Evolutionary conservation across 2,113 vertebrate species (phyloP).

Genomic region (Emydocephalus ijimae): DNA sequence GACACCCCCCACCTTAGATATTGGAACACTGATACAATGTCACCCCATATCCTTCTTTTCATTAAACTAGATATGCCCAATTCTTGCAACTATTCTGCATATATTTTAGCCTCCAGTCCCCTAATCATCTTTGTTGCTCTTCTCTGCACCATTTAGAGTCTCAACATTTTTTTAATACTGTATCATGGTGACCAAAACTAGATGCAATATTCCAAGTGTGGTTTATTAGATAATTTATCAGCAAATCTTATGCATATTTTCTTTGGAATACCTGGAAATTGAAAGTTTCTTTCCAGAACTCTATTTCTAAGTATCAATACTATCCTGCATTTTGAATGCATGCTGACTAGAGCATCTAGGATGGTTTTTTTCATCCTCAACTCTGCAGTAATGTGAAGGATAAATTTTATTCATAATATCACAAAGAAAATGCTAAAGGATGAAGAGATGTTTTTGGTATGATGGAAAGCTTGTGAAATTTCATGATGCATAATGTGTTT

Average conservation of each 20-base stretch:
- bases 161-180: background rate
- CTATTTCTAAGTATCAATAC: background rate
- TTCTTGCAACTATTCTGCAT: background rate
- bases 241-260: background rate
- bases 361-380: background rate
- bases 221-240: background rate
- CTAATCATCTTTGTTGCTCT: too few species aligned
- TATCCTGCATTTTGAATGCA: background rate
- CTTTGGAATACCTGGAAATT: background rate
- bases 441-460: background rate
- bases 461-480: background rate
- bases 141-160: background rate
- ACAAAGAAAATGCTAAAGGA: background rate
- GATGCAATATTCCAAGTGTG: background rate
- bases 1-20: background rate
- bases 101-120: background rate
- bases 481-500: background rate
- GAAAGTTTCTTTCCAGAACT: background rate
- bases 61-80: background rate
- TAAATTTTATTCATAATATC: background rate
- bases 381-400: background rate
- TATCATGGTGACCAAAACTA: background rate
- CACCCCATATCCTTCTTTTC: background rate
- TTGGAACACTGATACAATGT: background rate
- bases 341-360: background rate